Evolutionary conservation across 2,888 invertebrate species (phyloP).

Genomic region (Tigriopus californicus): DNA sequence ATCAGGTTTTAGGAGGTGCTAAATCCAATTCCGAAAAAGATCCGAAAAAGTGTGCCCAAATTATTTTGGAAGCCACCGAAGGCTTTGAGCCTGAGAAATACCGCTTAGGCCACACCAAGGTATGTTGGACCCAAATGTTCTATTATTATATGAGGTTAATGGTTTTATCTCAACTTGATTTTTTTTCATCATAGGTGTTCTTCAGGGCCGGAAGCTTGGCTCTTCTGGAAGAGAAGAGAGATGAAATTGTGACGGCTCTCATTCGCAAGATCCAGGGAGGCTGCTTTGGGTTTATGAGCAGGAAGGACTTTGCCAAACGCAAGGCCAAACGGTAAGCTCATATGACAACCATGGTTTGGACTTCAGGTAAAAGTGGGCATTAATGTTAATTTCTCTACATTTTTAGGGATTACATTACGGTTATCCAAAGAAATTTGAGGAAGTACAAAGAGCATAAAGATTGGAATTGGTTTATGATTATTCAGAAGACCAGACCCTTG

Average conservation of each 20-base stretch:
- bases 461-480: conserved; percentile 99
- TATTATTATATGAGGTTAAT: neutral
- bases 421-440: conserved; percentile 97
- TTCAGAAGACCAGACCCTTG: conserved; percentile 97
- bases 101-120: conserved; percentile 71
- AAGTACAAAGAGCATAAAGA: conserved; percentile 95
- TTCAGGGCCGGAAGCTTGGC: conserved; percentile 99
- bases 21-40: conserved; percentile 39
- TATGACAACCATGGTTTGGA: too few species aligned
- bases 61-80: conserved; percentile 60
- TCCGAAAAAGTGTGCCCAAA: conserved; percentile 60
- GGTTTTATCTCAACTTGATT: conserved; percentile 25
- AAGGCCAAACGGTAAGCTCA: neutral
- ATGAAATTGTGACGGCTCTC: conserved; percentile 92
- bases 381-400: conserved; percentile 13
- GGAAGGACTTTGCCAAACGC: neutral
- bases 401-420: conserved; percentile 65
- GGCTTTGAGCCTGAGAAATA: conserved; percentile 74
- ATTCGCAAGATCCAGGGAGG: conserved; percentile 92
- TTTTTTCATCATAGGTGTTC: conserved; percentile 55
- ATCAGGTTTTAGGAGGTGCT: conserved; percentile 18
- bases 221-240: conserved; percentile 99
- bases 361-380: too few species aligned
- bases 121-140: conserved; percentile 36
- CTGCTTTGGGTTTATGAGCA: conserved; percentile 47